Conservation (phyloP, 1,140 invertebrate species). For the Tenebrio molitor region DNA sequence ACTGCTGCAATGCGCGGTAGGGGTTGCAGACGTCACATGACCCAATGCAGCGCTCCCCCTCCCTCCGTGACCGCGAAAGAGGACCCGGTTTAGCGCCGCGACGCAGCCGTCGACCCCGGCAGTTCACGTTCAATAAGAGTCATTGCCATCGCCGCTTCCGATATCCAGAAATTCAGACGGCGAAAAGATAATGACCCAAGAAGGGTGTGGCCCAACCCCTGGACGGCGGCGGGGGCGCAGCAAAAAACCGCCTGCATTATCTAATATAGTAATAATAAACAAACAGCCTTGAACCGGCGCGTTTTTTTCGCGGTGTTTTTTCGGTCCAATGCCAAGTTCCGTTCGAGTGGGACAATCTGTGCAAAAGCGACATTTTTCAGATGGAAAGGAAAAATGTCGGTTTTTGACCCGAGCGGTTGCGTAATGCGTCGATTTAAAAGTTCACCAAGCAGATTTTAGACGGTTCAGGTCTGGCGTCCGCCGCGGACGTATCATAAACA, state of each 20-base stretch:
- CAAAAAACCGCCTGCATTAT: not conserved
- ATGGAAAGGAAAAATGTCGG: conserved; percentile 20
- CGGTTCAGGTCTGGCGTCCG: not conserved
- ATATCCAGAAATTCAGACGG: conserved; percentile 31
- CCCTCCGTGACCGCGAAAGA: conserved; percentile 44
- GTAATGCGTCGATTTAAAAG: not conserved
- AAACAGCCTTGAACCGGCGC: conserved; percentile 49
- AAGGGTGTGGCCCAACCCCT: conserved; percentile 21
- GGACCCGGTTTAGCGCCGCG: conserved; percentile 48
- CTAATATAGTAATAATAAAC: conserved; percentile 49
- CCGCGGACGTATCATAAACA: not conserved
- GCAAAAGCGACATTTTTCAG: not conserved
- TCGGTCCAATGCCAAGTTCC: conserved; percentile 41
- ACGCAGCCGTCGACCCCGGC: conserved; percentile 60
- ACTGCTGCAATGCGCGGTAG: conserved; percentile 58
- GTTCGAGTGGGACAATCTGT: conserved; percentile 2
- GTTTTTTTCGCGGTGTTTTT: conserved; percentile 20
- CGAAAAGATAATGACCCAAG: conserved; percentile 12
- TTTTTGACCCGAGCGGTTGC: conserved; percentile 18
- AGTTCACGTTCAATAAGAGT: conserved; percentile 63
- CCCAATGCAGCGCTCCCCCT: conserved; percentile 51
- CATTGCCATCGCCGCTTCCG: conserved; percentile 60
- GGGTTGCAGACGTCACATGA: conserved; percentile 61
- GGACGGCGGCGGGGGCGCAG: conserved; percentile 10
- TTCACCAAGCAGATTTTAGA: too few relatives aligned